Evolutionary conservation across 2,888 invertebrate species (phyloP).

Genomic region (Rhingia rostrata): DNA sequence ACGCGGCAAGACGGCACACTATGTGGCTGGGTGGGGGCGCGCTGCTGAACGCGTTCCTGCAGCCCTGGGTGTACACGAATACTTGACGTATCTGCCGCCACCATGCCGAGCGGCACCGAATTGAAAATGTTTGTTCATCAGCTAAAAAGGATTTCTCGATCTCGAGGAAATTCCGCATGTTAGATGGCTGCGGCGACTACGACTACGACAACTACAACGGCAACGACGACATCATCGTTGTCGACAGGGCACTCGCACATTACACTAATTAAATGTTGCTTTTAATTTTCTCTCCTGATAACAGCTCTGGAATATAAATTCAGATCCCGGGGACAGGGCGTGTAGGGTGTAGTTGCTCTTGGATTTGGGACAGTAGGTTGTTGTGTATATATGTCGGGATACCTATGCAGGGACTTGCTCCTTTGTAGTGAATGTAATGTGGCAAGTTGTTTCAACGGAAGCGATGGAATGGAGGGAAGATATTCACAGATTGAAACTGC

Average conservation of each 20-base stretch:
- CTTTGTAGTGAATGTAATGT: conserved; percentile 46
- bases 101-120: conserved; percentile 15
- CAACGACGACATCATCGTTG: conserved; percentile 63
- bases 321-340: conserved; percentile 48
- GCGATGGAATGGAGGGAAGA: conserved; percentile 5
- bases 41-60: conserved; percentile 8
- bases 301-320: conserved; percentile 63
- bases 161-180: conserved; percentile 58
- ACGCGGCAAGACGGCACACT: conserved; percentile 34
- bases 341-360: conserved; percentile 18
- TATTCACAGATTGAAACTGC: not conserved
- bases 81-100: not conserved
- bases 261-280: conserved; percentile 74
- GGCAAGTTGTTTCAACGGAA: conserved; percentile 2
- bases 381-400: too few relatives aligned
- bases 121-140: conserved; percentile 64
- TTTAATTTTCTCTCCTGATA: conserved; percentile 68
- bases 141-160: conserved; percentile 70
- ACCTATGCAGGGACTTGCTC: not conserved
- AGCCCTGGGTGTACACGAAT: not conserved
- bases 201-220: conserved; percentile 31
- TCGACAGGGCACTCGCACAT: conserved; percentile 72
- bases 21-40: not conserved
- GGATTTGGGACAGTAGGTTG: conserved; percentile 26
- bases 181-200: conserved; percentile 51